Conservation (phyloP, 2,797 vertebrate species). For the Pantherophis alleghaniensis region DNA sequence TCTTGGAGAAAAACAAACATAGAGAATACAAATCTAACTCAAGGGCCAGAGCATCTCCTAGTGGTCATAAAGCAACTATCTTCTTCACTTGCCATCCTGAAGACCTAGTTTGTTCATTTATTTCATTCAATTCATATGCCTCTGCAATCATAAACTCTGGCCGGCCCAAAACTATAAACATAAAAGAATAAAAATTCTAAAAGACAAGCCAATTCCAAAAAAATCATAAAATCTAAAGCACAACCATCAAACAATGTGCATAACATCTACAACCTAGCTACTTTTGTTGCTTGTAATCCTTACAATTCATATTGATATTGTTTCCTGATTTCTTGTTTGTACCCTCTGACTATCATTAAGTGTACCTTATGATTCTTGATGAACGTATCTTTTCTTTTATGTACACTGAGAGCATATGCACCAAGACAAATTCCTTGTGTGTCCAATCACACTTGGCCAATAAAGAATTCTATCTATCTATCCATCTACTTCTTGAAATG, state of each 20-base stretch:
- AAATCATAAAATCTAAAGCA: background rate
- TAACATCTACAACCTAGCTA: background rate
- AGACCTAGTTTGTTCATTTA: background rate
- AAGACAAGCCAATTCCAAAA: background rate
- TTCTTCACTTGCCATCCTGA: background rate
- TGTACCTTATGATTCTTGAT: too few relatives aligned
- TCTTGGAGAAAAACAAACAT: background rate
- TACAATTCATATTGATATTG: too few relatives aligned
- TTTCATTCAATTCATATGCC: background rate
- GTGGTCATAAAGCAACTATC: background rate
- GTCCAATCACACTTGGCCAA: too few relatives aligned
- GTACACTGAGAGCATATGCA: too few relatives aligned
- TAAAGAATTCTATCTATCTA: too few relatives aligned
- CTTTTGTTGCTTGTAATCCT: too few relatives aligned
- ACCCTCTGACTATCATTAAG: too few relatives aligned
- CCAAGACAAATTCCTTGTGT: too few relatives aligned
- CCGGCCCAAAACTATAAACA: background rate
- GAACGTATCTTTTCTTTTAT: too few relatives aligned
- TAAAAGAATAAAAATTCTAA: background rate
- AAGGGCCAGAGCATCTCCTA: background rate
- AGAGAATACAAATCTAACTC: background rate
- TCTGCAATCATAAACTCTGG: background rate
- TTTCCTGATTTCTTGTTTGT: too few relatives aligned
- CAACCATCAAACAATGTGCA: background rate
- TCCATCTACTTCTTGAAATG: background rate